A percentile compares a stretch with the other conserved stretches of the same genome.
Evolutionary conservation across 2,797 vertebrate species (phyloP).

Genomic region (Cirrhinus molitorella): DNA sequence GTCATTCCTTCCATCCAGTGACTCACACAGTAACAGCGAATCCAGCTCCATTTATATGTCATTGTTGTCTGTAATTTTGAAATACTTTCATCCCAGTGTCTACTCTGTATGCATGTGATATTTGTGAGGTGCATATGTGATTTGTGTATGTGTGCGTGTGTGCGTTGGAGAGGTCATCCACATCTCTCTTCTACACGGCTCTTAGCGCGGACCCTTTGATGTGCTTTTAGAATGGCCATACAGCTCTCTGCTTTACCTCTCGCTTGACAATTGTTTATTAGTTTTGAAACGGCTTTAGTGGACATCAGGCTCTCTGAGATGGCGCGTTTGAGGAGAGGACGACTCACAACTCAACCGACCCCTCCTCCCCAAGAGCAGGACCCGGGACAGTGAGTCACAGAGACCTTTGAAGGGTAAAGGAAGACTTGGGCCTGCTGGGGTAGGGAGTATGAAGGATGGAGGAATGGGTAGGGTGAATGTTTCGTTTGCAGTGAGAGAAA

Average conservation of each 20-base stretch:
- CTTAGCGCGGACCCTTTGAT: slow-evolving; percentile 84
- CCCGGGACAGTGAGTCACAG: slow-evolving; percentile 38
- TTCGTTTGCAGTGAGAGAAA: slow-evolving; percentile 39
- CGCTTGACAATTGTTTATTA: slow-evolving; percentile 95
- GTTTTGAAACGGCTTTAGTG: slow-evolving; percentile 89
- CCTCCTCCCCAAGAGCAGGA: slow-evolving; percentile 53
- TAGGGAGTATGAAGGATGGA: slow-evolving; percentile 26
- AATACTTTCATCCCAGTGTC: slow-evolving; percentile 59
- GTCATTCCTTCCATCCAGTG: slow-evolving; percentile 47
- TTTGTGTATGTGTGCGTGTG: slow-evolving; percentile 58
- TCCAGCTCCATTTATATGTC: slow-evolving; percentile 52
- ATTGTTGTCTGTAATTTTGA: slow-evolving; percentile 49
- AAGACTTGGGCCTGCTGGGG: not conserved
- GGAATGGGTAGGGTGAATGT: slow-evolving; percentile 50
- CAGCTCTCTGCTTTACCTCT: slow-evolving; percentile 88
- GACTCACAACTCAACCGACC: slow-evolving; percentile 45
- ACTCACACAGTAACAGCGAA: slow-evolving; percentile 41
- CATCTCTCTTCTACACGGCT: slow-evolving; percentile 65
- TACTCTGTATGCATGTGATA: slow-evolving; percentile 53
- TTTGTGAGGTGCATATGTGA: slow-evolving; percentile 62
- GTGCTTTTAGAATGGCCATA: slow-evolving; percentile 82
- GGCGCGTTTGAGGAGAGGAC: slow-evolving; percentile 36
- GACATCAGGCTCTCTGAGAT: slow-evolving; percentile 83
- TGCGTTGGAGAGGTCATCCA: slow-evolving; percentile 61
- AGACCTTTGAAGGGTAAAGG: slow-evolving; percentile 7